These are phyloP conservation scores for Solea senegalensis DNA, from an alignment of 2,113 vertebrate genomes.

Conservation along the genomic window DNA sequence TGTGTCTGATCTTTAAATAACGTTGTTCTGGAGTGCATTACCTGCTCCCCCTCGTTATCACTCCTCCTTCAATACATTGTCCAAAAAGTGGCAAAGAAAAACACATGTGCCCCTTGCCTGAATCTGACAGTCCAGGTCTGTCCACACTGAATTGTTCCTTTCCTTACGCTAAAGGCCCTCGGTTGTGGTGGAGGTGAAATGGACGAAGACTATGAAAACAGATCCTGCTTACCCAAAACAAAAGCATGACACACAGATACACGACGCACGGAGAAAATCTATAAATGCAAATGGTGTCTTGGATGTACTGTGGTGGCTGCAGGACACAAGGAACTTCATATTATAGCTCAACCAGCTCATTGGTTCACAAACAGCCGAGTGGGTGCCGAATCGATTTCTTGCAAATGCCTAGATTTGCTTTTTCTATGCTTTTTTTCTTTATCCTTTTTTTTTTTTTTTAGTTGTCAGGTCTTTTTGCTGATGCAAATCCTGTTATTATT, in stretches of 20 bases:
- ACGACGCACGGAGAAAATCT: conserved; percentile 60
- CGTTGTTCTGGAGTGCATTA: background rate
- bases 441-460: background rate
- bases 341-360: conserved; percentile 47
- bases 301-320: conserved; percentile 53
- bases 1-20: background rate
- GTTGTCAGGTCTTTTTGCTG: conserved; percentile 19
- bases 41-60: background rate
- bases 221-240: conserved; percentile 55
- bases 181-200: conserved; percentile 58
- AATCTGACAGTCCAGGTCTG: conserved; percentile 3
- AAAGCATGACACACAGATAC: conserved; percentile 58
- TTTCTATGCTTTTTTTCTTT: conserved; percentile 23
- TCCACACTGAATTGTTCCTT: conserved; percentile 16
- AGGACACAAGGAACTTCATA: conserved; percentile 65
- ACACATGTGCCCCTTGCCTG: background rate
- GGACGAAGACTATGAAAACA: conserved; percentile 68
- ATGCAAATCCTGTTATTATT: conserved; percentile 40
- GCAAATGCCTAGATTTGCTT: conserved; percentile 50
- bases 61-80: conserved; percentile 16
- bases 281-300: conserved; percentile 75
- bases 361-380: conserved; percentile 45
- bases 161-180: conserved; percentile 38
- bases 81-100: conserved; percentile 20
- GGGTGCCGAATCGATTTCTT: conserved; percentile 65